Evolutionary conservation across 2,888 invertebrate genomes (phyloP), one percentile per base, ranked within the genome.

Genomic region (Hesperia comma): DNA sequence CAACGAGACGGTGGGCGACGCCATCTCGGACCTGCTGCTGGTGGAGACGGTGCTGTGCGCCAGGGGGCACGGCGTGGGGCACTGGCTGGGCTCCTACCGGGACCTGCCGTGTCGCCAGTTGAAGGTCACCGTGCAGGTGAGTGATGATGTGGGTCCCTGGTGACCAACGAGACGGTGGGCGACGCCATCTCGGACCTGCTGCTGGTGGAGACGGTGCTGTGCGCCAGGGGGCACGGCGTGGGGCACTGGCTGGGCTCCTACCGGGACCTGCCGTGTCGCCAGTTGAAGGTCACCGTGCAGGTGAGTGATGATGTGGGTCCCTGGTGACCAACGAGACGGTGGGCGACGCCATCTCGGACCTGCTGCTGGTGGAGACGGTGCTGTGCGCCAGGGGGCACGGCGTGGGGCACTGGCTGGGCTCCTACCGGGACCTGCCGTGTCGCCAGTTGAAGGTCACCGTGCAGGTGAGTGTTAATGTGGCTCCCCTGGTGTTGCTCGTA

Each of bases 151-250:
- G 26, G 26, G 26, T 26, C 26, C n/a, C n/a, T n/a, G n/a, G n/a
- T 99, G 77, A 97, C 98, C 14, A 99, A 99, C 86, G 98, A 98
- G 89, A 96, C 97, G 0, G 98, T 99, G 0, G 99, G 99, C 0
- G 99, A 99, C 92, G 99, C 99, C 3, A 95, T 99, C 63, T 98
- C 99, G 0, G 99, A 99, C 82, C 94, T 99, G 94, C 93, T 99
- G 68, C 86, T 99, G 6, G 98, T 99, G 0, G 99, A 99, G 88
- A 95, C 96, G 0, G 96, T 99, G 61, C 93, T 99, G 26, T 95
- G 96, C 75, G 94, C 95, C 2, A 95, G 95, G 71, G 98, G 97
- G 5, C 97, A 97, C 96, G 93, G 94, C 76, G 93, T 96, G 0
- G 85, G 89, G 37, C 95, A 97, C 58, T 99, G 99, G 99, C 94